Evolutionary conservation across 1,140 invertebrate species (phyloP).

Genomic region (Drosophila tristis): DNA sequence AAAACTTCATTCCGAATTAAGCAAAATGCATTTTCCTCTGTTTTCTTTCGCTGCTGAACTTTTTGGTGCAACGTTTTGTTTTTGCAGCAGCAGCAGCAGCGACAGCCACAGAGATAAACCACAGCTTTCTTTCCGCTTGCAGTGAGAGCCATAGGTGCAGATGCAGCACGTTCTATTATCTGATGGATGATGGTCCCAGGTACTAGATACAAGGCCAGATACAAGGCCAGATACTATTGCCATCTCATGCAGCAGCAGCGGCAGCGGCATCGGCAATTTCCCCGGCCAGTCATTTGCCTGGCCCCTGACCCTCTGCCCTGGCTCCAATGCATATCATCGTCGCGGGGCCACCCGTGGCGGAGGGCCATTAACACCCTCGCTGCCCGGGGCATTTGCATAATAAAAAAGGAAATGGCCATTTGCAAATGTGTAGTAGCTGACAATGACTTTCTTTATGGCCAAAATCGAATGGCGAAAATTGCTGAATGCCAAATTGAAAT

Average conservation of each 20-base stretch:
- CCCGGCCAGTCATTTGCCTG: slow-evolving; percentile 38
- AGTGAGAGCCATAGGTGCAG: slow-evolving; percentile 15
- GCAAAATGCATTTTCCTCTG: slow-evolving; percentile 48
- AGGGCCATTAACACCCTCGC: slow-evolving; percentile 25
- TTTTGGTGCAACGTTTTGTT: slow-evolving; percentile 40
- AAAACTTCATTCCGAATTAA: slow-evolving; percentile 62
- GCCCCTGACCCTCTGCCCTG: slow-evolving; percentile 7
- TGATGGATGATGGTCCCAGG: slow-evolving; percentile 18
- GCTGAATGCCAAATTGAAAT: slow-evolving; percentile 71
- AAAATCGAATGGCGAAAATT: slow-evolving; percentile 60
- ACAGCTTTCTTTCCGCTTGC: slow-evolving; percentile 65
- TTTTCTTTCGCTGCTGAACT: slow-evolving; percentile 33
- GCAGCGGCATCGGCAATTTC: neutral
- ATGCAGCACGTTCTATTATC: slow-evolving; percentile 45
- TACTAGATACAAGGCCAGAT: slow-evolving; percentile 14
- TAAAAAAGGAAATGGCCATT: slow-evolving; percentile 43
- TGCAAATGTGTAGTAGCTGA: slow-evolving; percentile 46
- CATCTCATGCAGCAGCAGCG: slow-evolving; percentile 27
- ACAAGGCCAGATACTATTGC: slow-evolving; percentile 5
- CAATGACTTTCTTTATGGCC: slow-evolving; percentile 73
- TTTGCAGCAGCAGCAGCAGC: slow-evolving; percentile 7
- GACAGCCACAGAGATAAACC: slow-evolving; percentile 33
- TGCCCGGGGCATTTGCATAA: slow-evolving; percentile 57
- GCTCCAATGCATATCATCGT: slow-evolving; percentile 25
- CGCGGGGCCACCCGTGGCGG: slow-evolving; percentile 8